Base-by-base conservation (phyloP, 2,888 invertebrate species). In the Autographa gamma region DNA sequence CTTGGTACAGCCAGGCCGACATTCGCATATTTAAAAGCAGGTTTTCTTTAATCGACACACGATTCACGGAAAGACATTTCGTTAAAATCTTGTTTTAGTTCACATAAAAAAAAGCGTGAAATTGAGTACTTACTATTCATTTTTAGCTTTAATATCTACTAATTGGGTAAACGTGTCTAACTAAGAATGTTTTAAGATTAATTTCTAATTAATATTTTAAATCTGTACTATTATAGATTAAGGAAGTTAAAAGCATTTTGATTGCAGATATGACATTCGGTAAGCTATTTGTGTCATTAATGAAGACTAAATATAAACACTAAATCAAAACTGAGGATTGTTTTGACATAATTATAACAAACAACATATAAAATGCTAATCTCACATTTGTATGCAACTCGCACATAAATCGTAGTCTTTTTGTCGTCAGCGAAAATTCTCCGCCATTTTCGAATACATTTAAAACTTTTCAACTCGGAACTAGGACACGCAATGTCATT, bases 151-250 rank as follows among this genome's bases (percentile, higher is more conserved):
- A 43, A 43, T 43, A 41, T 1, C 41, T 5, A 14, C 14, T 43
- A 43, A 43, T 48, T 48, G 48, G 48, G 48, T 48, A 48, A 48
- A 48, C n/a, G n/a, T n/a, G 48, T n/a, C 48, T 48, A n/a, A 48
- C n/a, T 48, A 48, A 48, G n/a, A 48, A n/a, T 16, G 7, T 43
- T 16, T 48, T 7, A n/a, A 7, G n/a, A 48, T 48, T n/a, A n/a
- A 48, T 8, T 48, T 48, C n/a, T n/a, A n/a, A 48, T 48, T 48
- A 48, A 4, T n/a, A 48, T 11, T 38, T 11, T 11, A 11, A 38
- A 38, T 9, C 38, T 38, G 7, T 38, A 9, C n/a, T 8, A 38
- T 7, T 38, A 6, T 9, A 3, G 34, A 38, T 38, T 8, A 38
- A n/a, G n/a, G n/a, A 9, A 38, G 34, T 9, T 38, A 38, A 38